Evolutionary conservation across 1,140 invertebrate species (phyloP).

Genomic region (Trypoxylus dichotomus): DNA sequence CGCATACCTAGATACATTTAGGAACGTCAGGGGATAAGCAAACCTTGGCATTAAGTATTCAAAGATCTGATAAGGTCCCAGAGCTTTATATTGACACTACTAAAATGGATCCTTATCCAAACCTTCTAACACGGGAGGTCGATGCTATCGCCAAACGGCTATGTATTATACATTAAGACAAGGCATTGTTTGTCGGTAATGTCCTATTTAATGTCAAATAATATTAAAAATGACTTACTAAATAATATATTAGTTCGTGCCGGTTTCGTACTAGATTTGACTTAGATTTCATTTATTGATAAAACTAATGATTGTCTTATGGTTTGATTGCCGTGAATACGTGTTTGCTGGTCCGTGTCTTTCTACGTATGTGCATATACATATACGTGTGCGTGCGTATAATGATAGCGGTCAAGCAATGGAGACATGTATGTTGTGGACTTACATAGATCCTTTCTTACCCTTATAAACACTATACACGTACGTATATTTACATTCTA

Average conservation of each 20-base stretch:
- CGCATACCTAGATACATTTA: neutral
- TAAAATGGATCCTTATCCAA: slow-evolving; percentile 38
- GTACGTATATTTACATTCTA: too few species aligned
- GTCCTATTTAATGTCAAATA: slow-evolving; percentile 42
- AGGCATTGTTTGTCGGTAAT: slow-evolving; percentile 40
- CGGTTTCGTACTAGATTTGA: slow-evolving; percentile 37
- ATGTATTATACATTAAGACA: slow-evolving; percentile 44
- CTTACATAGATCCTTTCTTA: too few species aligned
- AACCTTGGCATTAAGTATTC: slow-evolving; percentile 35
- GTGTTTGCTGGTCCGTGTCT: neutral
- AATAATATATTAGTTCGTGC: slow-evolving; percentile 45
- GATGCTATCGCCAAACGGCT: slow-evolving; percentile 34
- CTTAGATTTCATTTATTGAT: slow-evolving; percentile 34
- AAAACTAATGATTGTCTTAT: slow-evolving; percentile 36
- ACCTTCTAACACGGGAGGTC: slow-evolving; percentile 10
- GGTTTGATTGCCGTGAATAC: slow-evolving; percentile 28
- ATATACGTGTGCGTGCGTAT: neutral
- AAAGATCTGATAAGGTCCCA: slow-evolving; percentile 34
- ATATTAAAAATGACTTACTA: slow-evolving; percentile 44
- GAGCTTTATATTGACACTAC: slow-evolving; percentile 34
- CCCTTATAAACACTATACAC: too few species aligned
- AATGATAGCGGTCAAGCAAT: neutral
- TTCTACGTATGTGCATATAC: neutral
- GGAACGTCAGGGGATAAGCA: neutral
- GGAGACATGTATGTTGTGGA: too few species aligned